phyloP scores from a whole-genome alignment of 2,797 vertebrate species.

The Falco novaeseelandiae region DNA sequence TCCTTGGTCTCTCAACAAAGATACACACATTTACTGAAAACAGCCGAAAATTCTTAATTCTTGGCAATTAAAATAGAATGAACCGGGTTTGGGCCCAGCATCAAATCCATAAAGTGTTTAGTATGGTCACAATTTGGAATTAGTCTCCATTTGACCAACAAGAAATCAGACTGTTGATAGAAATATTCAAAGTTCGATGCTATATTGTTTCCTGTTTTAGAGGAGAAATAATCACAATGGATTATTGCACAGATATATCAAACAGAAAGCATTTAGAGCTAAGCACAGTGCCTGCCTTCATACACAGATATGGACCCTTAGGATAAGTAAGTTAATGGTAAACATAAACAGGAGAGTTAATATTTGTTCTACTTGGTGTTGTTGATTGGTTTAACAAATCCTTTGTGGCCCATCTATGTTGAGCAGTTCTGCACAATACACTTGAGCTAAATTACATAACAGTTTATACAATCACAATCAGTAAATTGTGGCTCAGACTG shows the following conservation, averaged over 20 bases:
- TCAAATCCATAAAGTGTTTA: neutral
- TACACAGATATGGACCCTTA: slow-evolving; percentile 60
- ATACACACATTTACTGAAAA: neutral
- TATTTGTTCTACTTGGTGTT: slow-evolving; percentile 66
- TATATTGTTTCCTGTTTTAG: slow-evolving; percentile 37
- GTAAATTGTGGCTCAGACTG: slow-evolving; percentile 53
- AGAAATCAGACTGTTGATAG: neutral
- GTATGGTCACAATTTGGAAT: slow-evolving; percentile 8
- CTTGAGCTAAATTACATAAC: slow-evolving; percentile 65
- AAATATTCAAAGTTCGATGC: slow-evolving; percentile 3
- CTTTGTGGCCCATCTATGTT: slow-evolving; percentile 55
- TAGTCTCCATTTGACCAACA: neutral
- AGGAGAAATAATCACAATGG: slow-evolving; percentile 44
- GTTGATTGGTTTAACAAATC: slow-evolving; percentile 69
- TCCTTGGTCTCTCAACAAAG: neutral
- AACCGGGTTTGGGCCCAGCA: neutral
- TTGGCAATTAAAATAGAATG: slow-evolving; percentile 3
- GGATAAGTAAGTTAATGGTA: slow-evolving; percentile 71
- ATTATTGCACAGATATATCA: slow-evolving; percentile 35
- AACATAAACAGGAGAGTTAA: slow-evolving; percentile 68
- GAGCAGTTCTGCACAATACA: slow-evolving; percentile 32
- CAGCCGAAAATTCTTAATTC: slow-evolving; percentile 2
- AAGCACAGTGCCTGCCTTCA: slow-evolving; percentile 34
- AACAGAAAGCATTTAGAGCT: slow-evolving; percentile 53
- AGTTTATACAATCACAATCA: slow-evolving; percentile 20